phyloP scores from a whole-genome alignment of 2,888 invertebrate genomes.

The Hypomecis punctinalis region DNA sequence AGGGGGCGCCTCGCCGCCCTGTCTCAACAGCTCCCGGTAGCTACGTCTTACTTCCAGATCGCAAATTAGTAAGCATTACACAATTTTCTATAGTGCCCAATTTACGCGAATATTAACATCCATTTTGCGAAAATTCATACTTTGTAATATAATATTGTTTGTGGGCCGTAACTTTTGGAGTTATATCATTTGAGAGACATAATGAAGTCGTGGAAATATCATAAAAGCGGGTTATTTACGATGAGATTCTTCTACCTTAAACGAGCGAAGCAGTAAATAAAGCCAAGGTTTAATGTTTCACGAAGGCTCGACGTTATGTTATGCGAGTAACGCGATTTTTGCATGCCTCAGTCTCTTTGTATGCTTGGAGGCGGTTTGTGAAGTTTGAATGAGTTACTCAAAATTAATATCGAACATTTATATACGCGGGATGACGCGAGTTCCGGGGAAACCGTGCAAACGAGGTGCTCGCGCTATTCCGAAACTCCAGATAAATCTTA shows the following conservation, averaged over 20 bases:
- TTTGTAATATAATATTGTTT: conserved; percentile 47
- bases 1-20: conserved; percentile 66
- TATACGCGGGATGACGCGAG: conserved; percentile 31
- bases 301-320: conserved; percentile 51
- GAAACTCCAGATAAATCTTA: conserved; percentile 47
- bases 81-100: conserved; percentile 41
- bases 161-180: conserved; percentile 53
- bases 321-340: conserved; percentile 56
- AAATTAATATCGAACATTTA: conserved; percentile 39
- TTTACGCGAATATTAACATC: conserved; percentile 34
- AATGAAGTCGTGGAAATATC: conserved; percentile 69
- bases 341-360: conserved; percentile 49
- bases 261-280: conserved; percentile 59
- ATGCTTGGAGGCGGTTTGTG: conserved; percentile 42
- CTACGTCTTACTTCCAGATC: conserved; percentile 61
- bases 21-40: conserved; percentile 73
- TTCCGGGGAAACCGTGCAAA: conserved; percentile 39
- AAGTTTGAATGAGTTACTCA: conserved; percentile 34
- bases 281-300: conserved; percentile 65
- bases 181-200: conserved; percentile 62
- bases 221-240: conserved; percentile 67
- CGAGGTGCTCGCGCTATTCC: conserved; percentile 39
- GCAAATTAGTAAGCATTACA: conserved; percentile 56
- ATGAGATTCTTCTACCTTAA: conserved; percentile 66
- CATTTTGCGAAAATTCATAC: conserved; percentile 32